Base-by-base conservation (phyloP, 2,797 vertebrate species). In the Pangasius djambal region DNA sequence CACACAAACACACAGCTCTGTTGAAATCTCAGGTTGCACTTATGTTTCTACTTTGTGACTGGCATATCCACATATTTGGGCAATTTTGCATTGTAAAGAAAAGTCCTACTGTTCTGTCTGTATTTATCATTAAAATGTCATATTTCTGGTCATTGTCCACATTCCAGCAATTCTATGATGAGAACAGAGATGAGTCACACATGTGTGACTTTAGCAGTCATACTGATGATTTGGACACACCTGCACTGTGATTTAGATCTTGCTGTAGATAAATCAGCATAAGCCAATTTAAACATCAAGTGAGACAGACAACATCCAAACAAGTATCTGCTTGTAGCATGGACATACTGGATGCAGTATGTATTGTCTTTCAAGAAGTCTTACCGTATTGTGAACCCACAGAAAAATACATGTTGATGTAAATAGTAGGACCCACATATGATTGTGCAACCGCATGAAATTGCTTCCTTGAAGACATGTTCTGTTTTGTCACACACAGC, bases 401-500 rank as follows among this genome's bases (percentile, higher is more conserved):
- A 0, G 28, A 78, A 31, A 78, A 31, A 78, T 15, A 13, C 6
- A 9, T 55, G 1, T 55, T 52, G 31, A 40, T 77, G 48, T 78
- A 50, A 52, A 78, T 31, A 13, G 10, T 77, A 52, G 75, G 28
- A n/a, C 44, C 52, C 13, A 0, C 28, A 52, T 31, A 16, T 79
- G 10, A 48, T 57, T 59, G 52, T 25, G 12, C 52, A 37, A 31
- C n/a, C 55, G 52, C 5, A 61, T 82, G 34, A 61, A 59, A 82
- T 22, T 13, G 78, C 34, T 25, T 25, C 10, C 4, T 75, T 75
- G 22, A 77, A n/a, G 52, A 37, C 57, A 13, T 20, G 1, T 44
- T 63, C 34, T 31, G 25, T 28, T 12, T 72, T 59, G 6, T 89
- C 0, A 57, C 86, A 72, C 89, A 72, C 90, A 97, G 97, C 96